Evolutionary conservation across 1,140 invertebrate species (phyloP).

Genomic region (Ostrea edulis): DNA sequence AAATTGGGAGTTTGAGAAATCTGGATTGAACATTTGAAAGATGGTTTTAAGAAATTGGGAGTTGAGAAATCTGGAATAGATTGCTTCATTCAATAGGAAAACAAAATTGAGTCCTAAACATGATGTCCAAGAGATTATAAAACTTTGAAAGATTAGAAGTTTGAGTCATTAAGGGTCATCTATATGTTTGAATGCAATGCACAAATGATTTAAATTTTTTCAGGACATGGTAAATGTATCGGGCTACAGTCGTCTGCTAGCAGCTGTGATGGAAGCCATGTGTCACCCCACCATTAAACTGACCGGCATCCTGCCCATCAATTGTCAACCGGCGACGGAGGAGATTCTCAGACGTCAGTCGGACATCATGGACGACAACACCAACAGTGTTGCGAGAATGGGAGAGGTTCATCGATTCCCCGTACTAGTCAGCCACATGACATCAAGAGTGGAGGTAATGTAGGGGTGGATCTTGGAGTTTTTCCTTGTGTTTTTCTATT

Average conservation of each 20-base stretch:
- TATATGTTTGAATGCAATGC: not conserved
- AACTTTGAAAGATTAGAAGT: no score
- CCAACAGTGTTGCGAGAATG: constrained; percentile 77
- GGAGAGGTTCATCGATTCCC: constrained; percentile 88
- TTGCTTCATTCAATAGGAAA: no score
- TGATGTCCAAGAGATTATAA: no score
- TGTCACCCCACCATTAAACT: constrained; percentile 89
- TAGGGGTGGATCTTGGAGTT: not conserved
- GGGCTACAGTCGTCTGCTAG: constrained; percentile 85
- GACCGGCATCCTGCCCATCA: constrained; percentile 88
- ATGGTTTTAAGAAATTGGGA: no score
- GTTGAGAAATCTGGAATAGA: no score
- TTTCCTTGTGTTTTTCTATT: not conserved
- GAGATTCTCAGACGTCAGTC: constrained; percentile 74
- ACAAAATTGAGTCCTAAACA: no score
- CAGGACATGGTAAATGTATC: constrained; percentile 78
- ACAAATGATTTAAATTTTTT: constrained; percentile 21
- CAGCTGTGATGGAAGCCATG: constrained; percentile 89
- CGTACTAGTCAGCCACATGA: constrained; percentile 90
- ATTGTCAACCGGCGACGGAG: constrained; percentile 80
- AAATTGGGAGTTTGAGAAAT: no score
- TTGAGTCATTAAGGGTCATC: not conserved
- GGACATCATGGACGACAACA: constrained; percentile 80
- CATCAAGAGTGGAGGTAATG: constrained; percentile 85
- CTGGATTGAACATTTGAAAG: no score